Base-by-base conservation (phyloP, 2,888 invertebrate species). In the Andrena bucephala region DNA sequence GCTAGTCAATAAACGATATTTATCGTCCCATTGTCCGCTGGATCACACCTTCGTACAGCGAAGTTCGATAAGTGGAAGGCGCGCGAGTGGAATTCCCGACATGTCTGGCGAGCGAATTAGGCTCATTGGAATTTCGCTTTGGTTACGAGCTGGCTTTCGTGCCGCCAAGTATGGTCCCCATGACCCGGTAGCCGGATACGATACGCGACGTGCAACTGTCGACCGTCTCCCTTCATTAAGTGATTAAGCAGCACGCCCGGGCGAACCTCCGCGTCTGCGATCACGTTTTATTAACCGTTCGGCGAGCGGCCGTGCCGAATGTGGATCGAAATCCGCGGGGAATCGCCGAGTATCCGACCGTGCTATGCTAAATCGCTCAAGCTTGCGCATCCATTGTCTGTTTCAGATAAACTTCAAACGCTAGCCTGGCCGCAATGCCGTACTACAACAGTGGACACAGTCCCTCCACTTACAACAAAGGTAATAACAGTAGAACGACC, bases 361-460 rank as follows among this genome's bases (percentile, higher is more conserved):
- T 10, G 20, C n/a, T 8, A 8, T 54, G 54, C 3, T 54, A 24
- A 20, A 7, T 13, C 16, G 2, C 63, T 65, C 16, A 50, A 71
- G 13, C 6, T 7, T 20, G 0, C 16, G 16, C 8, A n/a, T 29
- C 1, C 10, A 4, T 84, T 62, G 68, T 84, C 13, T 83, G 84
- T 92, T 91, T 70, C 89, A 92, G 92, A 82, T 89, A 75, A 77
- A 66, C 62, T 50, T 16, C 42, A 10, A 60, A 75, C 48, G 60
- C 16, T 13, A 48, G 27, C 59, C n/a, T 52, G 69, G 69, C 59
- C 80, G 89, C 77, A 50, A 94, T 94, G 94, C 92, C 94, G 82
- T 94, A 93, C 87, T 93, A 93, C 83, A 93, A 92, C 87, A 91
- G 91, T 88, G 89, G 92, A 52, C 93, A 93, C 82, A 91, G 90